Evolutionary conservation across 1,140 invertebrate species (phyloP).

Genomic region (Plodia interpunctella): DNA sequence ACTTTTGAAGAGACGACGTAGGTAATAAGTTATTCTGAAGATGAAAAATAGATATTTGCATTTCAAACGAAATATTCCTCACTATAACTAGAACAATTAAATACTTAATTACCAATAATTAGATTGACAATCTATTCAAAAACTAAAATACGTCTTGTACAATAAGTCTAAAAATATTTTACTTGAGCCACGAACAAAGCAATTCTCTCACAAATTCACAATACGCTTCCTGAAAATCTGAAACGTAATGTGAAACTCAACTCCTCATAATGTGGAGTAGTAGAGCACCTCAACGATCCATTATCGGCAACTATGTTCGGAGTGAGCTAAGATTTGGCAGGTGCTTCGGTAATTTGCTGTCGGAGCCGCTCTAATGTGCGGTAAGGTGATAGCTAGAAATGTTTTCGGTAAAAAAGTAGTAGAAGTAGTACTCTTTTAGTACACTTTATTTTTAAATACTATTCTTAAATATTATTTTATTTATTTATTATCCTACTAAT

Average conservation of each 20-base stretch:
- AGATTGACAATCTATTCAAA: too few species aligned
- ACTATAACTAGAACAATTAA: too few species aligned
- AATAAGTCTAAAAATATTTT: too few species aligned
- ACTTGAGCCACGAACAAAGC: too few species aligned
- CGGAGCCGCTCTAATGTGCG: neutral
- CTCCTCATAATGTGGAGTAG: neutral
- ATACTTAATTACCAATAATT: too few species aligned
- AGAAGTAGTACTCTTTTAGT: too few species aligned
- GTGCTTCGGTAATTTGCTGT: neutral
- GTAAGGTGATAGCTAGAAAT: neutral
- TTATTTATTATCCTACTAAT: too few species aligned
- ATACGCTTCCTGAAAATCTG: neutral
- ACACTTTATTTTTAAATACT: too few species aligned
- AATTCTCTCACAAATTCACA: too few species aligned
- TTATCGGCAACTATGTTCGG: constrained; percentile 1
- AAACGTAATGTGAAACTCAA: neutral
- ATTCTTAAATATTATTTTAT: too few species aligned
- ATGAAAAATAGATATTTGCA: neutral
- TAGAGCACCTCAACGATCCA: constrained; percentile 1
- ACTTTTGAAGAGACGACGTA: neutral
- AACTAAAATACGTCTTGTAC: too few species aligned
- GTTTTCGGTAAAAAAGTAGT: neutral
- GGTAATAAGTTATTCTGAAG: neutral
- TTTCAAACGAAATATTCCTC: too few species aligned
- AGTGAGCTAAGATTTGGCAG: constrained; percentile 5